Percentiles rank a stretch among this genome's conserved stretches.
These are phyloP conservation scores for Leucosticte australis DNA, from an alignment of 2,113 vertebrate species.

Conservation along the genomic window DNA sequence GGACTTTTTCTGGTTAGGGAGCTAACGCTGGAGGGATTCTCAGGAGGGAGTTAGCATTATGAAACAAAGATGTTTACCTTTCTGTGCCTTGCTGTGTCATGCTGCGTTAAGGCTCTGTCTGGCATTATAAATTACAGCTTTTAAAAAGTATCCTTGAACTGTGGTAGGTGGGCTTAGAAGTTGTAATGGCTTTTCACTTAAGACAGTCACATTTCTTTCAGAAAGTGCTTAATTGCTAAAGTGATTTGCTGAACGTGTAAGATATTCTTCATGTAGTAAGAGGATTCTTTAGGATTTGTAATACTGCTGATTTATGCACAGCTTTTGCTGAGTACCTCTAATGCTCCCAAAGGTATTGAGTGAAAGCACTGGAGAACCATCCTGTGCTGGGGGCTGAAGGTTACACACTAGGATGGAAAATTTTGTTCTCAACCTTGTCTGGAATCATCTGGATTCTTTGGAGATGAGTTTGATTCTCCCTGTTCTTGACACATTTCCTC, in stretches of 20 bases:
- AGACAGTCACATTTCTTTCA: neutral
- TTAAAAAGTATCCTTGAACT: neutral
- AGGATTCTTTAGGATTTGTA: constrained; percentile 8
- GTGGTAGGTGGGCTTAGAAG: neutral
- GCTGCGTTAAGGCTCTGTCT: constrained; percentile 24
- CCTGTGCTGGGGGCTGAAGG: neutral
- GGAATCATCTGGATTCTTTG: neutral
- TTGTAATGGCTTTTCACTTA: neutral
- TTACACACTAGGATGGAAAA: neutral
- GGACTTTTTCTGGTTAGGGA: neutral
- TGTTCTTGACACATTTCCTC: neutral
- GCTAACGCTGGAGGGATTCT: neutral
- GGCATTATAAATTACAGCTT: constrained; percentile 15
- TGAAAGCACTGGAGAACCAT: neutral
- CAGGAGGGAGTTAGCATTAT: neutral
- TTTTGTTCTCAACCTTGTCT: neutral
- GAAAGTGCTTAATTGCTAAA: neutral
- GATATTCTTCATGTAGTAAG: neutral
- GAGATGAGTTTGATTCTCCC: neutral
- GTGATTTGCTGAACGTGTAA: neutral
- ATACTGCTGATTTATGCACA: constrained; percentile 16
- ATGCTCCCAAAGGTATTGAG: neutral
- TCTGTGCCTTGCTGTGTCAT: constrained; percentile 63
- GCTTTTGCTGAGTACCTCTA: neutral
- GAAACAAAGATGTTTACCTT: constrained; percentile 55